Evolutionary conservation across 2,113 vertebrate genomes (phyloP), one percentile per base, ranked within the genome.

Genomic region (Ptychochromis oligacanthus): DNA sequence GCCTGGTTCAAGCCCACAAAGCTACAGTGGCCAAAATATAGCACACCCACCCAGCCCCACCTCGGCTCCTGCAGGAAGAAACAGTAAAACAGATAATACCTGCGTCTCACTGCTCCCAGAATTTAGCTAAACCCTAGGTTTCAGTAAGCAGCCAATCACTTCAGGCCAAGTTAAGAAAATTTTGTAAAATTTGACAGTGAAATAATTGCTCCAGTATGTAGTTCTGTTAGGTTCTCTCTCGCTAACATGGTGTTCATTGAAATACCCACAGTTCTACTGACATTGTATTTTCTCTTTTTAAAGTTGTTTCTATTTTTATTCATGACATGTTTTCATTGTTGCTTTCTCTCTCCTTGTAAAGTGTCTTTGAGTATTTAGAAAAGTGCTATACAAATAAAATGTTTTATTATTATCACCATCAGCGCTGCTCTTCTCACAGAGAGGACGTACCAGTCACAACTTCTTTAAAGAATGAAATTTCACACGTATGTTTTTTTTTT

Each of bases 381-480:
- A 95, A 94, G 92, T 93, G 91, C 92, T 95, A 94, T 95, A 95
- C 92, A 93, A 95, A 95, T 94, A 95, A 95, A 95, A 95, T 95
- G 94, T 95, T 95, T 94, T 94, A 94, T 95, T 91, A 93, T 93
- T 91, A 95, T 93, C 92, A 90, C 92, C 88, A 88, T 61, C 80
- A 60, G 79, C 52, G 77, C 81, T 85, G 72, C 67, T 83, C 56
- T 80, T 80, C 65, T 65, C 14, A 0, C 36, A 3, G 58, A n/a
- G 67, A 49, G 36, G 24, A 65, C 9, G 2, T 18, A 5, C 49
- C 17, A 2, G 49, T 20, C 18, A 20, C 8, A 20, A 20, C 49
- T 54, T 20, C 49, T 54, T 17, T 8, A 2, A 20, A 9, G 6
- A 20, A 8, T 52, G 49, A 52, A 7, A 7, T 20, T 1, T 43